A percentile compares a stretch with the other conserved stretches of the same genome.
These are phyloP conservation scores for Achroia grisella DNA, from an alignment of 1,140 invertebrate genomes.

Conservation along the genomic window DNA sequence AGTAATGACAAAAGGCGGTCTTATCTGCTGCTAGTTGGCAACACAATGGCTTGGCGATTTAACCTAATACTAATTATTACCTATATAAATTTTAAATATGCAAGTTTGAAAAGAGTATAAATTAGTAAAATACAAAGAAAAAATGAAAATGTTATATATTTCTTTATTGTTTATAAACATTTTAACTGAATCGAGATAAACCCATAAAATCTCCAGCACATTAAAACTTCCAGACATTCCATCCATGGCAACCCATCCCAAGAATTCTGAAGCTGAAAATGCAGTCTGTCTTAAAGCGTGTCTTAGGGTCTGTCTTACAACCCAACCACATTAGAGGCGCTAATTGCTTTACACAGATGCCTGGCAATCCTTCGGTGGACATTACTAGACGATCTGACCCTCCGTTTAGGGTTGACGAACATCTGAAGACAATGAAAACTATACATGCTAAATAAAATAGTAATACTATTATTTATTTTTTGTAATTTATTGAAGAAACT, in stretches of 20 bases:
- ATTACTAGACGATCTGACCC: slow-evolving; percentile 14
- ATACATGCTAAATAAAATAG: too few relatives aligned
- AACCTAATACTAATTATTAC: too few relatives aligned
- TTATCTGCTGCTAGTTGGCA: too few relatives aligned
- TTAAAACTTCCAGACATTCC: slow-evolving; percentile 33
- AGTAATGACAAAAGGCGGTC: too few relatives aligned
- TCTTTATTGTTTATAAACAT: too few relatives aligned
- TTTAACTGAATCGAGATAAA: background rate
- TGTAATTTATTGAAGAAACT: too few relatives aligned
- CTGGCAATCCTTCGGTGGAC: slow-evolving; percentile 24
- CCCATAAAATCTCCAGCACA: slow-evolving; percentile 24
- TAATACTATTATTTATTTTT: too few relatives aligned
- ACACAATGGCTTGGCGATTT: too few relatives aligned
- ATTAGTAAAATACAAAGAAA: too few relatives aligned
- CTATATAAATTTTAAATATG: too few relatives aligned
- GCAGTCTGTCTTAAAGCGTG: slow-evolving; percentile 10
- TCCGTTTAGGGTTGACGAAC: slow-evolving; percentile 15
- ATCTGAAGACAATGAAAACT: background rate
- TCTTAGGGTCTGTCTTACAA: slow-evolving; percentile 26
- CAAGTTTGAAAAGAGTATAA: too few relatives aligned
- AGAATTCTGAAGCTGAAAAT: slow-evolving; percentile 18
- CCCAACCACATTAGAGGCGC: slow-evolving; percentile 40
- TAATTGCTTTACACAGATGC: slow-evolving; percentile 58
- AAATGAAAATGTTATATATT: too few relatives aligned
- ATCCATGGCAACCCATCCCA: slow-evolving; percentile 17